Evolutionary conservation across 2,797 vertebrate species (phyloP), one percentile per base, ranked within the genome.

Genomic region (Mallotus villosus): DNA sequence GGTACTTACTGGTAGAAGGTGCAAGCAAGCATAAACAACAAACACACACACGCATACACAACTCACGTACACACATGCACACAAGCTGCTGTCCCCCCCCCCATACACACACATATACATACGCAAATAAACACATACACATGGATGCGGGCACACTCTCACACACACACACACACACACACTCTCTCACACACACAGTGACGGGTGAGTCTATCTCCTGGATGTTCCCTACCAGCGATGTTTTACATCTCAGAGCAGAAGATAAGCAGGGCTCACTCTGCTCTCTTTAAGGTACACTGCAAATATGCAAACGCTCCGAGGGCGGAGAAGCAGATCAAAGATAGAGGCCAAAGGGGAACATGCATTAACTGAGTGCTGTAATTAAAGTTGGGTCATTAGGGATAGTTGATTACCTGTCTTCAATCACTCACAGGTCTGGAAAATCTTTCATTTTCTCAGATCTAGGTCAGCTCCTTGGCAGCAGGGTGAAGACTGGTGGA

Each of bases 301-400:
- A 87, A 81, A 85, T 78, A 87, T 81, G 82, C 81, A 85, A 82
- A 85, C 71, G 67, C 74, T 76, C 70, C 70, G 74, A 73, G 76
- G 81, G 79, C 57, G 53, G 34, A 61, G 58, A 46, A 24, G 32
- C 32, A 61, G 57, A 75, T 72, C 61, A 65, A 70, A 82, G 80
- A 85, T 75, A 79, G 79, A 57, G 61, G 73, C 63, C 34, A 29
- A 66, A 58, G 75, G 76, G 77, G 73, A 72, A 70, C 68, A 61
- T 19, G 59, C 70, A 60, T 61, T 74, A 78, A 75, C 61, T 63
- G 62, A 63, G 67, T 68, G 72, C 73, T 73, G 60, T 81, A 82
- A 82, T 81, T 80, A 81, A 79, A 74, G 67, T 74, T 72, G 68
- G 74, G 76, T 77, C 83, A 85, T 85, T 84, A 82, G 71, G 69